These are phyloP conservation scores for Polyommatus icarus DNA, from an alignment of 2,888 invertebrate genomes.

Conservation along the genomic window DNA sequence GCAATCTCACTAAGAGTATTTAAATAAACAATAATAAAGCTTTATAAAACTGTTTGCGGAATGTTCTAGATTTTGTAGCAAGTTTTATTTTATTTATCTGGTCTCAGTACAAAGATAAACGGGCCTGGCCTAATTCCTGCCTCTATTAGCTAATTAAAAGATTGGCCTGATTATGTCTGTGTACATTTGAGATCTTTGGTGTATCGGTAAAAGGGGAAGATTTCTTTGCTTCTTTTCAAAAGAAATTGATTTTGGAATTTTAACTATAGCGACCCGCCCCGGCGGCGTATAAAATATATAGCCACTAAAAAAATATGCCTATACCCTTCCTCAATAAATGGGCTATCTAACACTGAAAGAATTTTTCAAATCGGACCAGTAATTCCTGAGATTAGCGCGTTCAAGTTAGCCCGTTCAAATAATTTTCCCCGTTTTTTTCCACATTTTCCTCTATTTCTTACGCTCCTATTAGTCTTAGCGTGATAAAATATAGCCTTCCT, in stretches of 20 bases:
- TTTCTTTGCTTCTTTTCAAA: neutral
- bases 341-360: too few species aligned
- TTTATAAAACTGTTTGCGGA: neutral
- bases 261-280: neutral
- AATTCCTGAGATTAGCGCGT: too few species aligned
- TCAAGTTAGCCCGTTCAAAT: too few species aligned
- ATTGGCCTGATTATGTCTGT: conserved; percentile 26
- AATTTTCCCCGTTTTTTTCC: too few species aligned
- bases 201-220: neutral
- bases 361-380: too few species aligned
- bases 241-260: neutral
- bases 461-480: too few species aligned
- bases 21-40: neutral
- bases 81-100: conserved; percentile 27
- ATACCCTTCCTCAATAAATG: too few species aligned
- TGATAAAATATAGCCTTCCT: too few species aligned
- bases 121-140: conserved; percentile 24
- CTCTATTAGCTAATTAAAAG: conserved; percentile 27
- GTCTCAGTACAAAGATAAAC: conserved; percentile 22
- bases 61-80: neutral
- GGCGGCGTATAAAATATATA: too few species aligned
- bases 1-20: neutral
- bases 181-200: neutral
- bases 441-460: too few species aligned
- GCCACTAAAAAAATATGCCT: too few species aligned